Evolutionary conservation across 2,797 vertebrate genomes (phyloP), one percentile per base, ranked within the genome.

Genomic region (Lepus townsendii): DNA sequence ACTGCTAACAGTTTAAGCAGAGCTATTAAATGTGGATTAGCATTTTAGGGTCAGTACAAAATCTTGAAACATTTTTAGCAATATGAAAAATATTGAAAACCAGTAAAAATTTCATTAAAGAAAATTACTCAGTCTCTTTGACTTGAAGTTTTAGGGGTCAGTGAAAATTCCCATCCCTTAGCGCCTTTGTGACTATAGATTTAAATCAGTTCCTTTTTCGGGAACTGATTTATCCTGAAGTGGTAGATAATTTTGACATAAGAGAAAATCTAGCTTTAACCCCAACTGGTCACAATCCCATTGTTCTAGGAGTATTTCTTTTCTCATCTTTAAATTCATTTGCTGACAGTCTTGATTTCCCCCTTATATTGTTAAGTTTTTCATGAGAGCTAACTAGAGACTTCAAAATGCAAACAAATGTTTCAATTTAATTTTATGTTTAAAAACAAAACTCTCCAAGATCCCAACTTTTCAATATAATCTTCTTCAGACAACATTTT

Each of bases 401-500:
- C 35, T 80, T 73, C 35, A 68, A 35, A 88, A 80, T 63, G 27
- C 8, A 77, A 32, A 84, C n/a, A 72, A 87, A 77, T 57, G 27
- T n/a, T 88, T 71, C n/a, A 54, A 90, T 90, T 94, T 77, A 92
- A 57, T 90, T 72, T 93, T 89, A 79, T 76, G 19, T 93, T 93
- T 90, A 86, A 47, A 83, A 89, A 47, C 30, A 78, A 83, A 91
- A 27, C 2, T 85, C 1, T 16, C 52, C 7, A 7, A n/a, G 27
- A 54, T 1, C 2, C 4, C 4, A 54, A 60, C 62, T 65, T 93
- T 77, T 54, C 69, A 92, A 20, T 63, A 85, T 78, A 3, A 71
- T 69, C 86, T 94, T 80, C 62, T 66, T 2, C 17, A 91, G 5
- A 85, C 82, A 52, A 0, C 8, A 24, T 7, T 35, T 85, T 32